These are phyloP conservation scores for Caenorhabditis latens DNA, from an alignment of 1,140 invertebrate species.

Conservation along the genomic window DNA sequence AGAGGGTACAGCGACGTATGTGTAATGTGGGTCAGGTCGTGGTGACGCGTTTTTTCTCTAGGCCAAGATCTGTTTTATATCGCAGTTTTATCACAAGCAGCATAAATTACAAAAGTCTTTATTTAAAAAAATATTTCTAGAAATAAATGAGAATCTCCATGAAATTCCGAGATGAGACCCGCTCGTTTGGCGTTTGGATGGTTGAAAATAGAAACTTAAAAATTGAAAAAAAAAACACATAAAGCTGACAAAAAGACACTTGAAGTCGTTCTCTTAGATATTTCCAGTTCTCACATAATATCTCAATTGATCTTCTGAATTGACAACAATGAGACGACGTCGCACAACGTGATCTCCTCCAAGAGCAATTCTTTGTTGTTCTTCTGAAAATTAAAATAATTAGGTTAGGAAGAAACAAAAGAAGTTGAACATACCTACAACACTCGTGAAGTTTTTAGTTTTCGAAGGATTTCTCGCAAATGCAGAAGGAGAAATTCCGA, in stretches of 20 bases:
- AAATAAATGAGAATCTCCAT: neutral
- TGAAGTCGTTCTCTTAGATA: slow-evolving; percentile 33
- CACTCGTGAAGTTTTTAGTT: slow-evolving; percentile 50
- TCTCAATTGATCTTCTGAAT: slow-evolving; percentile 76
- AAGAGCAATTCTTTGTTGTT: slow-evolving; percentile 74
- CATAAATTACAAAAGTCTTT: no score
- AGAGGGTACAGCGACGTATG: no score
- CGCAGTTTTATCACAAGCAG: no score
- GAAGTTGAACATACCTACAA: slow-evolving; percentile 10
- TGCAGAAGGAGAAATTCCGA: slow-evolving; percentile 65
- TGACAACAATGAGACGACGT: slow-evolving; percentile 75
- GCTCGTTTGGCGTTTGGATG: slow-evolving; percentile 47
- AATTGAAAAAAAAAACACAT: neutral
- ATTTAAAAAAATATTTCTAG: neutral
- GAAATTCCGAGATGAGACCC: slow-evolving; percentile 16
- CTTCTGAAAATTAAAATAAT: slow-evolving; percentile 32
- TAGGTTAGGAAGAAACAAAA: neutral
- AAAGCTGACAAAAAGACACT: slow-evolving; percentile 31
- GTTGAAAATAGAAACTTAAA: neutral
- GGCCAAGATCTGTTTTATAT: no score
- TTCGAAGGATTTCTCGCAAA: slow-evolving; percentile 55
- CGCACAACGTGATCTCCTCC: slow-evolving; percentile 76
- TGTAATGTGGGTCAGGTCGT: no score
- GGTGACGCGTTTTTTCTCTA: no score
- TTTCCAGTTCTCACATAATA: slow-evolving; percentile 76